Evolutionary conservation across 2,888 invertebrate species (phyloP).

Genomic region (Capitulum mitella): DNA sequence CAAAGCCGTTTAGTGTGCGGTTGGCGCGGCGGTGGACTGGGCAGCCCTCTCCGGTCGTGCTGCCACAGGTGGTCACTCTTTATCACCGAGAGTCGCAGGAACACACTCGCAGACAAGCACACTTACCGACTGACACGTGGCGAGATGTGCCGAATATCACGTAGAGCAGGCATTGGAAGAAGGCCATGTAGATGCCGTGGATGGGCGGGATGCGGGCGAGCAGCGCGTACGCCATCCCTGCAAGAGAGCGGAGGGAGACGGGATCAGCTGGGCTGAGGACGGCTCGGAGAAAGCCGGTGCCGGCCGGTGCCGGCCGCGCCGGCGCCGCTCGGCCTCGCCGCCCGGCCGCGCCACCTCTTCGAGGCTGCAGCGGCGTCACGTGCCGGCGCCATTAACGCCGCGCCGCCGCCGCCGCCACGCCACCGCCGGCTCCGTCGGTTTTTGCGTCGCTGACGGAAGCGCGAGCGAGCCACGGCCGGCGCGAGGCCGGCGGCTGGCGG

Average conservation of each 20-base stretch:
- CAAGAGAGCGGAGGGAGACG: background rate
- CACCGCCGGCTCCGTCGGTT: background rate
- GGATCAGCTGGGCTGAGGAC: background rate
- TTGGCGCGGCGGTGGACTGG: too few relatives aligned
- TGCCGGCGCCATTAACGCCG: background rate
- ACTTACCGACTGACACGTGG: constrained; percentile 76
- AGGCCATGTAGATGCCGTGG: constrained; percentile 69
- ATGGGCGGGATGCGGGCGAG: constrained; percentile 36
- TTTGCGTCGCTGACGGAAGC: background rate
- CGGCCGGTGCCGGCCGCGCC: background rate
- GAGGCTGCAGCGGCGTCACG: background rate
- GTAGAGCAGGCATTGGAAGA: constrained; percentile 82
- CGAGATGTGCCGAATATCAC: constrained; percentile 78
- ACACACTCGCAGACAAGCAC: too few relatives aligned
- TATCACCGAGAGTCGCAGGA: too few relatives aligned
- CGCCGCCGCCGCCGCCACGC: background rate
- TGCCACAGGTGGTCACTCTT: too few relatives aligned
- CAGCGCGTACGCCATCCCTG: constrained; percentile 37
- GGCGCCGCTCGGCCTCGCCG: background rate
- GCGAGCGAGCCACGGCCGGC: background rate
- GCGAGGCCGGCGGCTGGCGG: background rate
- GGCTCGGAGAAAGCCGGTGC: constrained; percentile 17
- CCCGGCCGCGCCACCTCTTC: background rate
- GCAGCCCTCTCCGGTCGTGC: too few relatives aligned
- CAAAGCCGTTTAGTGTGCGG: too few relatives aligned